Base-by-base conservation (phyloP, 1,140 invertebrate species). In the Sycobia sp. region DNA sequence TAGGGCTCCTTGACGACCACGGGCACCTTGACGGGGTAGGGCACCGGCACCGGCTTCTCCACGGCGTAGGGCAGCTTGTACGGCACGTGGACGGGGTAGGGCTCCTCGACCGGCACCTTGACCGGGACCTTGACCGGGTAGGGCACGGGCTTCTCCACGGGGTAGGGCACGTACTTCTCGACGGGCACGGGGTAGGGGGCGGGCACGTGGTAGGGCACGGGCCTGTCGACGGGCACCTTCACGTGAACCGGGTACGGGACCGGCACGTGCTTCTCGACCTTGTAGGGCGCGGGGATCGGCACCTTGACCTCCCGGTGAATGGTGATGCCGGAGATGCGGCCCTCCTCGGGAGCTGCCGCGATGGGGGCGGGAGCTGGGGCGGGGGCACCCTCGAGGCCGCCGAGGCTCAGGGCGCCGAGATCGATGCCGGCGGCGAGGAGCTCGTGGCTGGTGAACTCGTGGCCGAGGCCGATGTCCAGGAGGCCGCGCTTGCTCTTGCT, bases 131-230 rank as follows among this genome's bases (percentile, higher is more conserved):
- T 85, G 66, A 76, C 80, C 61, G 72, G 86, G 70, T 78, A 84
- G 67, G 71, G 86, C 65, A 80, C 83, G 67, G 56, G 82, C 79
- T 78, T 83, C 51, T 81, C 78, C 11, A 86, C 85, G 25, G 81
- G 83, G 16, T 83, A 76, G 0, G 82, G 85, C 18, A 86, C 75
- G 63, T 84, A 81, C 68, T 87, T 85, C 23, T 83, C 81, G 1
- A 87, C 81, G 13, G 83, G 83, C 1, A 86, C 84, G 16, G 86
- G 84, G 59, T 86, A 85, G 1, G 85, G 85, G 59, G 83, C 83
- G 14, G 73, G 81, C 63, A 79, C 84, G 71, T 81, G 85, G 67
- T 75, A 82, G 57, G 84, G 85, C 69, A 80, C 82, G 65, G 82
- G 86, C 38, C 79, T 80, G 62, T 86, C 85, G 38, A 80, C 84